phyloP scores from a whole-genome alignment of 2,113 vertebrate genomes.

The Sakesphorus luctuosus region DNA sequence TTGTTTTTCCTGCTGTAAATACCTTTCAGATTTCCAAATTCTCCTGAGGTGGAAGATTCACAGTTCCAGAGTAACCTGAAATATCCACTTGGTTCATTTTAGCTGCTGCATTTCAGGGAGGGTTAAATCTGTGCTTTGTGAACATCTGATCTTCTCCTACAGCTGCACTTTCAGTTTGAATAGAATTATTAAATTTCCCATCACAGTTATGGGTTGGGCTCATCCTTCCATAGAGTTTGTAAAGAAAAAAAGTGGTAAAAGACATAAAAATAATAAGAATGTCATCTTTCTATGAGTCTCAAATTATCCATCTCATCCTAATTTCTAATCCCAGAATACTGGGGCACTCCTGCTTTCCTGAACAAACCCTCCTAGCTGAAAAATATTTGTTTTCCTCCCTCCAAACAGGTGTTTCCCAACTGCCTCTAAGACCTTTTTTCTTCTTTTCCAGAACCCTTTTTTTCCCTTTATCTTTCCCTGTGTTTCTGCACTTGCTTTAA shows the following conservation, averaged over 20 bases:
- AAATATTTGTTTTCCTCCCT: background rate
- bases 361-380: background rate
- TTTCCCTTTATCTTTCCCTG: background rate
- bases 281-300: background rate
- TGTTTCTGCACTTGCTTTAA: background rate
- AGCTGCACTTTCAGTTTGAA: background rate
- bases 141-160: background rate
- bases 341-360: background rate
- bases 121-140: background rate
- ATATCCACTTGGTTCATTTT: background rate
- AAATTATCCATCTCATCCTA: background rate
- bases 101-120: background rate
- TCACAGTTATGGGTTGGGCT: background rate
- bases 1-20: background rate
- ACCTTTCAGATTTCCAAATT: background rate
- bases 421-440: background rate
- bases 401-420: background rate
- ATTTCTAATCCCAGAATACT: background rate
- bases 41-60: background rate
- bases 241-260: background rate
- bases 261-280: background rate
- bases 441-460: background rate
- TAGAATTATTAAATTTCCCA: background rate
- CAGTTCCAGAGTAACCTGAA: background rate
- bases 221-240: background rate